A percentile compares a stretch with the other conserved stretches of the same genome.
Evolutionary conservation across 2,888 invertebrate species (phyloP).

Genomic region (Noctua janthe): DNA sequence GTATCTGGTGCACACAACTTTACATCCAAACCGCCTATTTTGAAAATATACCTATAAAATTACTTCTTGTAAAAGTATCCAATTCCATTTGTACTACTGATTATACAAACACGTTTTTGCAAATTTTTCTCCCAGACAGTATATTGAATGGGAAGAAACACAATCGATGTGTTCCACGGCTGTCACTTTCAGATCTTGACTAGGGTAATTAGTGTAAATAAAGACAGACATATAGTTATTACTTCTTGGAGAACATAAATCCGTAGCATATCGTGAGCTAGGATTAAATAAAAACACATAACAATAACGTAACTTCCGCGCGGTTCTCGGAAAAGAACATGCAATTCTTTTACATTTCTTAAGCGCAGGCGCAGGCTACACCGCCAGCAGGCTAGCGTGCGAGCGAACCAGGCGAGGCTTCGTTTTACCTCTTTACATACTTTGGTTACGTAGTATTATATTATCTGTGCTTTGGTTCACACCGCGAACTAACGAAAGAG

Average conservation of each 20-base stretch:
- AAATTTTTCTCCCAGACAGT: background rate
- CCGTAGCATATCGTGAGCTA: background rate
- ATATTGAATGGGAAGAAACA: slow-evolving; percentile 6
- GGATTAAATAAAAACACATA: background rate
- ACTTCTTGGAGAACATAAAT: background rate
- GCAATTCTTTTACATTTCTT: background rate
- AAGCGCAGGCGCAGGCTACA: too few relatives aligned
- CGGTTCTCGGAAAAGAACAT: background rate
- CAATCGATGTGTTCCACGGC: background rate
- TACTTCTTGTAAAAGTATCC: background rate
- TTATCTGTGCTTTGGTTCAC: too few relatives aligned
- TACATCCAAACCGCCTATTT: background rate
- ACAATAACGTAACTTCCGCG: background rate
- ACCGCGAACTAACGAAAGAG: too few relatives aligned
- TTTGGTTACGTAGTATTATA: too few relatives aligned
- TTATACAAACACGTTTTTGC: background rate
- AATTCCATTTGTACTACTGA: background rate
- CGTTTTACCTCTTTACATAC: too few relatives aligned
- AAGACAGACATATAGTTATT: background rate
- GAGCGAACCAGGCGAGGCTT: too few relatives aligned
- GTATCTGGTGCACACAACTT: background rate
- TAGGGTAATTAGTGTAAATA: background rate
- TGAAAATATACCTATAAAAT: background rate
- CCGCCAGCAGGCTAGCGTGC: too few relatives aligned
- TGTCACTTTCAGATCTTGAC: background rate